Base-by-base conservation (phyloP, 2,888 invertebrate genomes). In the Temnothorax unifasciatus region DNA sequence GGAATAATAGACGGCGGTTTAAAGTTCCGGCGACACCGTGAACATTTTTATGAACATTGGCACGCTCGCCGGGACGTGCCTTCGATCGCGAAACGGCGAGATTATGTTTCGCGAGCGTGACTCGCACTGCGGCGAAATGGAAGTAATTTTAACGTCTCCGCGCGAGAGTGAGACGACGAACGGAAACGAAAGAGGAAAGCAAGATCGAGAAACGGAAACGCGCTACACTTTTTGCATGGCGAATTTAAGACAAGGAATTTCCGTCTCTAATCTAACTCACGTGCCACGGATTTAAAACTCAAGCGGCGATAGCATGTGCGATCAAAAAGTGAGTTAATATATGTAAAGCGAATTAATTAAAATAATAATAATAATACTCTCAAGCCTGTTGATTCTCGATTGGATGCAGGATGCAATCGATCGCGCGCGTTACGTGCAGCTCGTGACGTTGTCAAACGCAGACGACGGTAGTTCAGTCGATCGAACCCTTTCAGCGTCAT, bases 1-100 rank as follows among this genome's bases (percentile, higher is more conserved):
- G 88, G 90, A 90, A 92, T 92, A 92, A 91, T 91, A 90, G 91
- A 87, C 89, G 88, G 83, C 90, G 90, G 90, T 93, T 92, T 90
- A 91, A 92, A 93, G 87, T 92, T 92, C 90, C 82, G 86, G 87
- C 87, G 88, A 88, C 90, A 90, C 74, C 87, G 61, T 83, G 79
- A 90, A 91, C 88, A 91, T 92, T 92, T 92, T 92, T 91, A 90
- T 91, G 88, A 89, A 90, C 88, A 90, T 87, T 86, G 84, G 44
- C 84, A 79, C 54, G 68, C 81, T 54, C 69, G 71, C 68, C 61
- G 82, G 68, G 52, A 85, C 85, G 77, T 64, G 76, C 77, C 47
- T 59, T 61, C 73, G 82, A 84, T 82, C 47, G 75, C 61, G 73
- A 75, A 59, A 52, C 68, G 61, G 77, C 47, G 73, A 63, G 57